Evolutionary conservation across 2,113 vertebrate genomes (phyloP).

Genomic region (Alligator mississippiensis): DNA sequence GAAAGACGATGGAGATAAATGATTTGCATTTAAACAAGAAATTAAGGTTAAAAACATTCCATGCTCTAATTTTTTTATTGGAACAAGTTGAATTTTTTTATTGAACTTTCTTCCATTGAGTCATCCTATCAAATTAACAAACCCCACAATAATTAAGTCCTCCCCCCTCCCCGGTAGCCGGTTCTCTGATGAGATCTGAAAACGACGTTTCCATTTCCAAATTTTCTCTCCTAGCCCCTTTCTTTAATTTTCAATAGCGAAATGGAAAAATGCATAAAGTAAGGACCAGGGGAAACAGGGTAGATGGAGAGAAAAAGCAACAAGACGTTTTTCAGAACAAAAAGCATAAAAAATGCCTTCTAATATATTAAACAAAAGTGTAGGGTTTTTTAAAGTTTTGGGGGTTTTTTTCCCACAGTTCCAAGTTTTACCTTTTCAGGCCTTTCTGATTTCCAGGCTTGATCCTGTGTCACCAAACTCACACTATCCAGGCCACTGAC

Average conservation of each 20-base stretch:
- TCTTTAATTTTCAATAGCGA: neutral
- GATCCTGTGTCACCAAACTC: too few relatives aligned
- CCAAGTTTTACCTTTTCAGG: neutral
- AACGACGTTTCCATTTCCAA: neutral
- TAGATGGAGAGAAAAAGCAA: neutral
- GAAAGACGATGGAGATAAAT: neutral
- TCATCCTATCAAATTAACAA: too few relatives aligned
- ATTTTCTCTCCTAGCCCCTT: neutral
- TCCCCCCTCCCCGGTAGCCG: neutral
- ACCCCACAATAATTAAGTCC: too few relatives aligned
- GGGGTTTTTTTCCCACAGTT: neutral
- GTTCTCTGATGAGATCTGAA: neutral
- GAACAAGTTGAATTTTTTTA: neutral
- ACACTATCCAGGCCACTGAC: neutral
- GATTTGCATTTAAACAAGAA: neutral
- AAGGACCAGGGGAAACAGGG: neutral
- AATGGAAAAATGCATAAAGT: neutral
- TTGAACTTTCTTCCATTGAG: neutral
- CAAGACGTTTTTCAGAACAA: neutral
- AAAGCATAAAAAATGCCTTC: neutral
- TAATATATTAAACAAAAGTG: neutral
- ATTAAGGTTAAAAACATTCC: neutral
- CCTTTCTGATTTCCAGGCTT: neutral
- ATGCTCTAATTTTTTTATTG: neutral
- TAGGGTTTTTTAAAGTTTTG: neutral